A percentile compares a stretch with the other conserved stretches of the same genome.
These are phyloP conservation scores for Athrips mouffetella DNA, from an alignment of 2,888 invertebrate species.

Conservation along the genomic window DNA sequence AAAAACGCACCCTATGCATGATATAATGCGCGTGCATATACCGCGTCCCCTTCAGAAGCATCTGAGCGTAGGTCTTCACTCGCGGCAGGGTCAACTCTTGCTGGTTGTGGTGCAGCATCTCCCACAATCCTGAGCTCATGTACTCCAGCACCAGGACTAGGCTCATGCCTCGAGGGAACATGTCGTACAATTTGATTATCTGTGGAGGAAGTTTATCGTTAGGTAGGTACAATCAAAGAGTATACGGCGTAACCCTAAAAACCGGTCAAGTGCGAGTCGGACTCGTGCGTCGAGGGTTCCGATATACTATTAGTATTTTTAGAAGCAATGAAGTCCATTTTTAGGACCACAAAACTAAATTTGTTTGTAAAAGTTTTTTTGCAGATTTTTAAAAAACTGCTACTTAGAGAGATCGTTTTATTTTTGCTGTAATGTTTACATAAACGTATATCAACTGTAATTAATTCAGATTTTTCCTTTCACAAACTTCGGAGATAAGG, in stretches of 20 bases:
- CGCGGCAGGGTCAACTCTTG: conserved; percentile 85
- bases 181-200: conserved; percentile 92
- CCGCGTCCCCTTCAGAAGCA: conserved; percentile 92
- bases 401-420: too few relatives aligned
- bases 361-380: too few relatives aligned
- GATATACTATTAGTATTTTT: too few relatives aligned
- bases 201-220: conserved; percentile 52
- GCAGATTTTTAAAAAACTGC: too few relatives aligned
- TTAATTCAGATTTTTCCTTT: too few relatives aligned
- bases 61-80: conserved; percentile 90
- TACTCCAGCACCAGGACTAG: conserved; percentile 95
- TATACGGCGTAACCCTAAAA: conserved; percentile 6
- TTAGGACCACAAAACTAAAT: too few relatives aligned
- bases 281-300: too few relatives aligned
- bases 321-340: too few relatives aligned
- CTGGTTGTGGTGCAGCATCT: conserved; percentile 84
- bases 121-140: conserved; percentile 93
- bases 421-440: too few relatives aligned
- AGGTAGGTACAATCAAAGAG: background rate
- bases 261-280: too few relatives aligned
- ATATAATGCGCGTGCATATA: conserved; percentile 93
- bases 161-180: conserved; percentile 93
- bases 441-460: too few relatives aligned
- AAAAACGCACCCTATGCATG: conserved; percentile 90
- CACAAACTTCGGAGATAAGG: too few relatives aligned